Percentiles rank a stretch among this genome's conserved stretches.
phyloP scores from a whole-genome alignment of 2,888 invertebrate species.

The Calliopum simillimum region DNA sequence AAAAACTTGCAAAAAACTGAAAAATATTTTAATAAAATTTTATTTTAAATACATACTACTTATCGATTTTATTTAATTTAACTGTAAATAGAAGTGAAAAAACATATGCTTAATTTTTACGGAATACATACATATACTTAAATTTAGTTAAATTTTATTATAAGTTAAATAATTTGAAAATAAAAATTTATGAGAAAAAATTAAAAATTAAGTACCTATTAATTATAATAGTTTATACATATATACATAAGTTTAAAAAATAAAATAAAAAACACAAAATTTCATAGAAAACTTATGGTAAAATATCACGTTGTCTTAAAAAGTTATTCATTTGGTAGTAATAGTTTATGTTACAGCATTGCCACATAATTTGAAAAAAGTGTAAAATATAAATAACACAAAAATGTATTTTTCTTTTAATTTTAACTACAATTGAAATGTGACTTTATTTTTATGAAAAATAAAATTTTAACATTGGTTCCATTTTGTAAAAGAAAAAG shows the following conservation, averaged over 20 bases:
- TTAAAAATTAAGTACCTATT: no score
- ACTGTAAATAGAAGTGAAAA: not conserved
- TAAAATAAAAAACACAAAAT: not conserved
- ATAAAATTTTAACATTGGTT: conserved; percentile 24
- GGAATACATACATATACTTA: not conserved
- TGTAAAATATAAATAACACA: not conserved
- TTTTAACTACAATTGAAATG: conserved; percentile 1
- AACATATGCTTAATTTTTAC: not conserved
- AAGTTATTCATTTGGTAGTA: conserved; percentile 16
- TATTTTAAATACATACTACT: no score
- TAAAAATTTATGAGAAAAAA: no score
- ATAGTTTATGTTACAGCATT: conserved; percentile 27
- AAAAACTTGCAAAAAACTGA: no score
- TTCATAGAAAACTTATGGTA: not conserved
- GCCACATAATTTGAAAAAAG: not conserved
- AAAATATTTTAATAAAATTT: no score
- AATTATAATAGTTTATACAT: no score
- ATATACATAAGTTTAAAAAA: not conserved
- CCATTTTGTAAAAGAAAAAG: not conserved
- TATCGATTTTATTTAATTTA: not conserved
- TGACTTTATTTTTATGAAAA: conserved; percentile 23
- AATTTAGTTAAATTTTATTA: conserved; percentile 1
- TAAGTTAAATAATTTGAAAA: not conserved
- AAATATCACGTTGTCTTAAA: conserved; percentile 21
- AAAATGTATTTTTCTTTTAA: conserved; percentile 1